phyloP scores from a whole-genome alignment of 2,888 invertebrate species.

The Luperina nickerlii region DNA sequence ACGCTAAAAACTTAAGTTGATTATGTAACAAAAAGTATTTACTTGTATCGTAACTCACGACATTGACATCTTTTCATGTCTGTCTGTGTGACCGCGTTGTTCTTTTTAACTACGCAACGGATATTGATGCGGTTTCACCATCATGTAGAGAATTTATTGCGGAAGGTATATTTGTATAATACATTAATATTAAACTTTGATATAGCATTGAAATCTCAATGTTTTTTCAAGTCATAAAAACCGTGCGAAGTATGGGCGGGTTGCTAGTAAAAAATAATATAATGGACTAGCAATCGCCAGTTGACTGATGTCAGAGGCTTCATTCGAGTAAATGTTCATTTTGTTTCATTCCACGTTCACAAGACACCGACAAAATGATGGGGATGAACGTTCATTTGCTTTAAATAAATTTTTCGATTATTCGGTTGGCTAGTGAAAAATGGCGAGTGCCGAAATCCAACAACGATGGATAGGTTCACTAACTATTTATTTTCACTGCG shows the following conservation, averaged over 20 bases:
- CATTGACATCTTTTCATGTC: slow-evolving; percentile 27
- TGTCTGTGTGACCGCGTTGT: not conserved
- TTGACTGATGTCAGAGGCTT: not conserved
- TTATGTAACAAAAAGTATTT: slow-evolving; percentile 42
- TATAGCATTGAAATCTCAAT: no score
- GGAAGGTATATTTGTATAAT: no score
- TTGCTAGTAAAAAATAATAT: not conserved
- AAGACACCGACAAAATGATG: not conserved
- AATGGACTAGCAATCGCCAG: slow-evolving; percentile 8
- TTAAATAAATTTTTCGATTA: not conserved
- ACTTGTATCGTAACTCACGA: slow-evolving; percentile 19
- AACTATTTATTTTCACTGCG: not conserved
- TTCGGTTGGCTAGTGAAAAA: not conserved
- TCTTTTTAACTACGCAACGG: not conserved
- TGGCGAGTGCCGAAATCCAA: not conserved
- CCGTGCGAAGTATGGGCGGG: no score
- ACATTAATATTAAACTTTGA: no score
- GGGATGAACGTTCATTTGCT: not conserved
- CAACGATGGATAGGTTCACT: not conserved
- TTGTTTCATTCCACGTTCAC: not conserved
- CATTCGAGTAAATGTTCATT: not conserved
- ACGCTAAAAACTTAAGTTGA: slow-evolving; percentile 38
- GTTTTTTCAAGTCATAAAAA: no score
- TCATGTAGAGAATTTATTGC: not conserved
- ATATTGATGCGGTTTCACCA: not conserved